phyloP scores from a whole-genome alignment of 2,888 invertebrate genomes.

The Drosophila quasianomalipes region DNA sequence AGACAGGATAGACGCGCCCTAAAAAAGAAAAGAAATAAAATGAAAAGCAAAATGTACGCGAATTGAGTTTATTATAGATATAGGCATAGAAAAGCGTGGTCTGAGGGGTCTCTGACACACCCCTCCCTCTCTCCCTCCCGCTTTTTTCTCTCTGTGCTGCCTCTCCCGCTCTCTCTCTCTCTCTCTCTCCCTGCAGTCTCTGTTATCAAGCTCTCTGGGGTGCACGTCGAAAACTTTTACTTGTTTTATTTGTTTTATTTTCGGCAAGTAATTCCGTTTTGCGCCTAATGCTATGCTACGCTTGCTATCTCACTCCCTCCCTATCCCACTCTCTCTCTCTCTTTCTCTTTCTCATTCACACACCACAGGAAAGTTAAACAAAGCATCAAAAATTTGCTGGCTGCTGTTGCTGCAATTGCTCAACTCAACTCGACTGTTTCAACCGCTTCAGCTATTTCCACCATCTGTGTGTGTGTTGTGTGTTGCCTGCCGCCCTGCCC shows the following conservation, averaged over 20 bases:
- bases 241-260: slow-evolving; percentile 72
- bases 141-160: not conserved
- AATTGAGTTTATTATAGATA: slow-evolving; percentile 69
- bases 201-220: slow-evolving; percentile 41
- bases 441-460: slow-evolving; percentile 51
- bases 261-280: slow-evolving; percentile 70
- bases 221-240: slow-evolving; percentile 58
- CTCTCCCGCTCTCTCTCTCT: not conserved
- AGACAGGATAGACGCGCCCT: not conserved
- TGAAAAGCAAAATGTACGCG: slow-evolving; percentile 50
- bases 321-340: not conserved
- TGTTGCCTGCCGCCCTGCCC: slow-evolving; percentile 13
- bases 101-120: not conserved
- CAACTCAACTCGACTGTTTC: slow-evolving; percentile 45
- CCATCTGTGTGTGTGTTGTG: slow-evolving; percentile 29
- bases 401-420: slow-evolving; percentile 59
- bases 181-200: not conserved
- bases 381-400: slow-evolving; percentile 60
- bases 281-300: slow-evolving; percentile 68
- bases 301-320: slow-evolving; percentile 13
- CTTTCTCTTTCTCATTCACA: not conserved
- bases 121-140: not conserved
- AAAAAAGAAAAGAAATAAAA: slow-evolving; percentile 19
- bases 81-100: slow-evolving; percentile 12
- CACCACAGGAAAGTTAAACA: slow-evolving; percentile 64